phyloP scores from a whole-genome alignment of 53 echinoderm and acorn worm genomes.

The Apostichopus leukothele region DNA sequence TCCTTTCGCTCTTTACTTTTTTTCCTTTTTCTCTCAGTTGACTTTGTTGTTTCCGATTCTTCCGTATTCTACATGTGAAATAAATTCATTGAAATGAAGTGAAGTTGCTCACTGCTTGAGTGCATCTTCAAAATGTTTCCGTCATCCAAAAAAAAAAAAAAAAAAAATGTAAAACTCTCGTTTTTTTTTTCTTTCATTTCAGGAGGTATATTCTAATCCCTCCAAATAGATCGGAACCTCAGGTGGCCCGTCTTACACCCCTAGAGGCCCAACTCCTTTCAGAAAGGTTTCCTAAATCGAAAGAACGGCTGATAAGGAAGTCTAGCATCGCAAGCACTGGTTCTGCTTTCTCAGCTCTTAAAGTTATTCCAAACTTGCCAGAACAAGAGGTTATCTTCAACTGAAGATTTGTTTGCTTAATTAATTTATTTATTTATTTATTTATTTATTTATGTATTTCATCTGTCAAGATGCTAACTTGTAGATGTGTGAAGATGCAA shows the following conservation, averaged over 20 bases:
- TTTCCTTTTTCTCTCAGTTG: too few species aligned
- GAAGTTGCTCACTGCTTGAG: too few species aligned
- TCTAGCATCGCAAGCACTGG: slow-evolving; percentile 4
- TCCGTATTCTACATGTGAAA: too few species aligned
- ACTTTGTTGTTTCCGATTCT: too few species aligned
- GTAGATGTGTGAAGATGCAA: too few species aligned
- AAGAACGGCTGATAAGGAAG: neutral
- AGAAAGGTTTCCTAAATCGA: slow-evolving; percentile 74
- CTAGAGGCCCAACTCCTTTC: slow-evolving; percentile 82
- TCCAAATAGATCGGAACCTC: slow-evolving; percentile 54
- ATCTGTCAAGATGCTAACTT: too few species aligned
- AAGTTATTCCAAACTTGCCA: slow-evolving; percentile 6
- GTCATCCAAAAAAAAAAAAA: neutral
- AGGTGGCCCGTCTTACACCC: slow-evolving; percentile 59
- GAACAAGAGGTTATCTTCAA: neutral
- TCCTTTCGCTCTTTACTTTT: too few species aligned
- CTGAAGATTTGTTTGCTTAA: neutral
- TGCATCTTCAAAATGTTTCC: too few species aligned
- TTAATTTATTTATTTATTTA: too few species aligned
- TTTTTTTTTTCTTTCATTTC: neutral
- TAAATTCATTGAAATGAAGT: too few species aligned
- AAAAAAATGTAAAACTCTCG: neutral
- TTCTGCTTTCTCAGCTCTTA: neutral
- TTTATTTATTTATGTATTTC: too few species aligned
- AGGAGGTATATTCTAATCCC: slow-evolving; percentile 82